Evolutionary conservation across 2,888 invertebrate species (phyloP).

Genomic region (Cryptus armator): DNA sequence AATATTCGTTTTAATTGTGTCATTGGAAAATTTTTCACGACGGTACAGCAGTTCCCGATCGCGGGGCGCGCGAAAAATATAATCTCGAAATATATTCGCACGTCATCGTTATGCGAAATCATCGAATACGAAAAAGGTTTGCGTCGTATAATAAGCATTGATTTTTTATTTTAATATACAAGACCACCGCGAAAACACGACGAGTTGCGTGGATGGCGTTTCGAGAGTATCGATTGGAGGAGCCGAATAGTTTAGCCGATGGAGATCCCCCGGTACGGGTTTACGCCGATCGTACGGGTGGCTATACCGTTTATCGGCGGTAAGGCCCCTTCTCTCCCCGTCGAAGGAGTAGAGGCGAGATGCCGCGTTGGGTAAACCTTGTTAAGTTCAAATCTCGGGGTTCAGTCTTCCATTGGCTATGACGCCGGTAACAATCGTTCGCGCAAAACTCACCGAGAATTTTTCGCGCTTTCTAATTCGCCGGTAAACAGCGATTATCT

Average conservation of each 20-base stretch:
- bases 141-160: constrained; percentile 22
- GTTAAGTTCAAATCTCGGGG: constrained; percentile 80
- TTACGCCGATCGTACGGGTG: constrained; percentile 1
- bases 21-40: too few species aligned
- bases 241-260: background rate
- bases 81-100: too few species aligned
- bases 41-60: too few species aligned
- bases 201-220: background rate
- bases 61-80: too few species aligned
- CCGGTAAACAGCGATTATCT: background rate
- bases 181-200: constrained; percentile 13
- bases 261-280: background rate
- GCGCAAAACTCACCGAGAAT: background rate
- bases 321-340: constrained; percentile 52
- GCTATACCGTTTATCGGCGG: constrained; percentile 1
- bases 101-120: background rate
- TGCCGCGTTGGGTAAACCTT: constrained; percentile 71
- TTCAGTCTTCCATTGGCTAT: constrained; percentile 79
- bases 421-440: constrained; percentile 74
- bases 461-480: constrained; percentile 6
- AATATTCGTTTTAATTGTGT: too few species aligned
- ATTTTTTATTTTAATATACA: constrained; percentile 29
- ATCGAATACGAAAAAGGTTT: constrained; percentile 13
- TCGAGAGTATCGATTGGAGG: background rate
- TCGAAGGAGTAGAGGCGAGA: constrained; percentile 42